Evolutionary conservation across 1,140 invertebrate species (phyloP), one percentile per base, ranked within the genome.

Genomic region (honey bee (Apis mellifera)): DNA sequence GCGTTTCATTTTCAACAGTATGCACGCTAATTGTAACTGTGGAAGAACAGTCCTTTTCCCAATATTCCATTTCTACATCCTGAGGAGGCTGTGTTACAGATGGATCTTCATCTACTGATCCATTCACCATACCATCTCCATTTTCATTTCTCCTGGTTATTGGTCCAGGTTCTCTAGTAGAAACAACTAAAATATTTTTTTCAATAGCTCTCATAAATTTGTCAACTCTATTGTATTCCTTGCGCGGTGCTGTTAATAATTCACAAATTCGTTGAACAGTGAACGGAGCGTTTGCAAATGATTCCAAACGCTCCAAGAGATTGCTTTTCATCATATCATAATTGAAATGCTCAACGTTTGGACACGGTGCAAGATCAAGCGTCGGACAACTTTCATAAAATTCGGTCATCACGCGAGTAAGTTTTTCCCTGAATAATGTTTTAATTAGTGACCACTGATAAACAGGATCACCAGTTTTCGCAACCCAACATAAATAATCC

Each of bases 241-340:
- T 98, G n/a, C 96, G 95, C 9, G 99, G 98, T 83, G 96, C 96
- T 5, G 97, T 98, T 0, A 99, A 94, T 8, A 99, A 94, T 93
- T 99, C 99, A 94, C 98, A 99, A 65, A 99, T 96, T 82, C 99
- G 95, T 93, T 99, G 99, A 72, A 99, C 97, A 17, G 99, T 99
- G 90, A 99, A 99, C 0, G 99, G 99, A 4, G 98, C 98, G 75
- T 98, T 97, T 55, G 95, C 96, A 93, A 97, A 97, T 3, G 96
- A 96, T 86, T 99, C 98, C 1, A 99, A 92, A 52, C 97, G 95
- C 89, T 98, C 97, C 48, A 99, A 93, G 23, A 99, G 95, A 88
- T 96, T 96, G 71, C 96, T 96, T 90, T 98, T 98, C 96, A 98
- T 97, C 9, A 95, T 96, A 88, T 98, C 97, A 93, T 97, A 99